Conservation (phyloP, 2,888 invertebrate genomes). For the Pogonocherus hispidulus region DNA sequence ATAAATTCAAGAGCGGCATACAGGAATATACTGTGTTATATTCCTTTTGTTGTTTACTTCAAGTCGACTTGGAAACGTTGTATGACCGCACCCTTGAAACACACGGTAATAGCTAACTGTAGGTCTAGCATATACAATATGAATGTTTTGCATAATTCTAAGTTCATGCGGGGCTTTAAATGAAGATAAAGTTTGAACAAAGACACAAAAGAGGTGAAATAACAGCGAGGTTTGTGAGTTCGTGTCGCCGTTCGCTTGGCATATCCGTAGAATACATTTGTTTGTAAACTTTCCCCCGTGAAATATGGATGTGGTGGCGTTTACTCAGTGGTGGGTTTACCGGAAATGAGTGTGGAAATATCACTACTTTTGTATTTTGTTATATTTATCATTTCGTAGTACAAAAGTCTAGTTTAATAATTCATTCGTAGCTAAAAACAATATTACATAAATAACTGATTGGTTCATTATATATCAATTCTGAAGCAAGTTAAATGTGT, state of each 20-base stretch:
- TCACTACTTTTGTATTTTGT: neutral
- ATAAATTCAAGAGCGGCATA: neutral
- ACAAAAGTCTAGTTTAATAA: neutral
- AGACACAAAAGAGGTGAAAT: slow-evolving; percentile 26
- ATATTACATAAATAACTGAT: too few species aligned
- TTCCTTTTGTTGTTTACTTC: neutral
- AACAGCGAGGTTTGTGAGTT: slow-evolving; percentile 22
- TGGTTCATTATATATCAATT: too few species aligned
- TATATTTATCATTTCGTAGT: neutral
- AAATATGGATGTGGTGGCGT: slow-evolving; percentile 26
- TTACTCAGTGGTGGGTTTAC: neutral
- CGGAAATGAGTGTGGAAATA: neutral
- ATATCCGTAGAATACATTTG: slow-evolving; percentile 31
- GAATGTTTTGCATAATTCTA: slow-evolving; percentile 14
- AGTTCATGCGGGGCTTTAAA: slow-evolving; percentile 12
- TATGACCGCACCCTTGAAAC: neutral
- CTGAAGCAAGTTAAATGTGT: too few species aligned
- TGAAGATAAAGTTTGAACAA: slow-evolving; percentile 33
- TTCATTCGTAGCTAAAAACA: neutral
- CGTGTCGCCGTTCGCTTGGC: slow-evolving; percentile 20
- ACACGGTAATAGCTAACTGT: neutral
- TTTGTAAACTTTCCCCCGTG: slow-evolving; percentile 23
- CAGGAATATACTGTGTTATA: neutral
- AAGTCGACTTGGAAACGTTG: neutral
- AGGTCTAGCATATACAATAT: slow-evolving; percentile 8